Evolutionary conservation across 2,797 vertebrate species (phyloP).

Genomic region (Enteromius trimaculatus): DNA sequence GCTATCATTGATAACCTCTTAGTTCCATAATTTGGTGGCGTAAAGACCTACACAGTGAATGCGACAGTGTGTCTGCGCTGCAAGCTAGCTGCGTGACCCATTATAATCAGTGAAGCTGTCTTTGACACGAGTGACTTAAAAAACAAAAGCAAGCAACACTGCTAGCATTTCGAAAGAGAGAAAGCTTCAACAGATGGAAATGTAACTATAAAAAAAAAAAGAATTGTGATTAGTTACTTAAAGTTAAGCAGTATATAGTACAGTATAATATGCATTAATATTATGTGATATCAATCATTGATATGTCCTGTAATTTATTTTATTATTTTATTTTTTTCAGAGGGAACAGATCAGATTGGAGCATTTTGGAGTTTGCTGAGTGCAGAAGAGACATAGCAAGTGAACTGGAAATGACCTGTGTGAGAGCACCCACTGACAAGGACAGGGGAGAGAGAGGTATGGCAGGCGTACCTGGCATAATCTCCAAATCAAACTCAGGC

Average conservation of each 20-base stretch:
- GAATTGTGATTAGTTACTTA: slow-evolving; percentile 2
- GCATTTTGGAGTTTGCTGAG: neutral
- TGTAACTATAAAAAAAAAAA: neutral
- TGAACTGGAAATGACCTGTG: slow-evolving; percentile 51
- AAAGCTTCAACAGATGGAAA: neutral
- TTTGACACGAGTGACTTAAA: neutral
- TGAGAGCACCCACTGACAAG: slow-evolving; percentile 47
- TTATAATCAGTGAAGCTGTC: neutral
- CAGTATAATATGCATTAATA: neutral
- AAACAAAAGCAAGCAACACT: slow-evolving; percentile 1
- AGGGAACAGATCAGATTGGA: neutral
- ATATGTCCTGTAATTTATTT: neutral
- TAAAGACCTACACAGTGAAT: neutral
- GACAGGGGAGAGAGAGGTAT: slow-evolving; percentile 63
- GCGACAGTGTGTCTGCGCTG: neutral
- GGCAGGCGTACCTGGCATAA: slow-evolving; percentile 97
- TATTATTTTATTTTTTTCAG: neutral
- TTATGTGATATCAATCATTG: neutral
- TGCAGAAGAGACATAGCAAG: slow-evolving; percentile 22
- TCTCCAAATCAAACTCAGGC: slow-evolving; percentile 98
- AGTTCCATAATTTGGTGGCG: neutral
- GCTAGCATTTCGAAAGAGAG: neutral
- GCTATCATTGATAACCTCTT: neutral
- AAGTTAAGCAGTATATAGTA: neutral
- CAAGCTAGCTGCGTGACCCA: neutral